Percentiles rank a stretch among this genome's conserved stretches.
These are phyloP conservation scores for Rhineura floridana DNA, from an alignment of 2,113 vertebrate genomes.

Conservation along the genomic window DNA sequence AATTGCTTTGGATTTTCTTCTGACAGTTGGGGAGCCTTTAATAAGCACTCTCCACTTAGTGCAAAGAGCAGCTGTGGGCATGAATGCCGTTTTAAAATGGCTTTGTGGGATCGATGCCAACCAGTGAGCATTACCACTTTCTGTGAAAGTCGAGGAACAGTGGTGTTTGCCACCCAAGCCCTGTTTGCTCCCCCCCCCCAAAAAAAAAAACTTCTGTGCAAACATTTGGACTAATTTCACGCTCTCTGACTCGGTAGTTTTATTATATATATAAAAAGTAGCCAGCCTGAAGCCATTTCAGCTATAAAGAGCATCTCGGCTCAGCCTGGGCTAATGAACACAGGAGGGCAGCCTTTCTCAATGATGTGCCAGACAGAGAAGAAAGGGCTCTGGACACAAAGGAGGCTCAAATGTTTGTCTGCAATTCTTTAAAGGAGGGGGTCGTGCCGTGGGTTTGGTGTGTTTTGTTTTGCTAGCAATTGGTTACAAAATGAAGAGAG, in stretches of 20 bases:
- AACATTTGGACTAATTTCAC: slow-evolving; percentile 54
- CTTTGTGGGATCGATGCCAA: slow-evolving; percentile 69
- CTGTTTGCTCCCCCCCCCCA: too few species aligned
- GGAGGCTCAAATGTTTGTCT: slow-evolving; percentile 53
- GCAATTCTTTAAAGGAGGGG: not conserved
- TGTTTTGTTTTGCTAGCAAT: not conserved
- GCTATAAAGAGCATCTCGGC: not conserved
- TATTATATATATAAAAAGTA: not conserved
- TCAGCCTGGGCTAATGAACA: not conserved
- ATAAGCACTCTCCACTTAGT: slow-evolving; percentile 63
- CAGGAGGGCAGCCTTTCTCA: slow-evolving; percentile 76
- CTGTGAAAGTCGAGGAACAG: slow-evolving; percentile 53
- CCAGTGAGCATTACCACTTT: slow-evolving; percentile 59
- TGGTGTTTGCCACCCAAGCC: slow-evolving; percentile 51
- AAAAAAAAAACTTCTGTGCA: slow-evolving; percentile 65
- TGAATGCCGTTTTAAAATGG: slow-evolving; percentile 58
- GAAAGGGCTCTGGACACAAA: slow-evolving; percentile 64
- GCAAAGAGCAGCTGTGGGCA: slow-evolving; percentile 64
- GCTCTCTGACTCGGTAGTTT: slow-evolving; percentile 50
- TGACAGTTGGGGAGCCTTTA: slow-evolving; percentile 68
- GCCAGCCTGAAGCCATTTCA: slow-evolving; percentile 34
- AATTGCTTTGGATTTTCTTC: slow-evolving; percentile 59
- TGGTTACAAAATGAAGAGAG: not conserved
- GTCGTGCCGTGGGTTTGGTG: not conserved
- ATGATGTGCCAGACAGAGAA: not conserved